Evolutionary conservation across 1,140 invertebrate species (phyloP), one percentile per base, ranked within the genome.

Genomic region (Bombus polaris): DNA sequence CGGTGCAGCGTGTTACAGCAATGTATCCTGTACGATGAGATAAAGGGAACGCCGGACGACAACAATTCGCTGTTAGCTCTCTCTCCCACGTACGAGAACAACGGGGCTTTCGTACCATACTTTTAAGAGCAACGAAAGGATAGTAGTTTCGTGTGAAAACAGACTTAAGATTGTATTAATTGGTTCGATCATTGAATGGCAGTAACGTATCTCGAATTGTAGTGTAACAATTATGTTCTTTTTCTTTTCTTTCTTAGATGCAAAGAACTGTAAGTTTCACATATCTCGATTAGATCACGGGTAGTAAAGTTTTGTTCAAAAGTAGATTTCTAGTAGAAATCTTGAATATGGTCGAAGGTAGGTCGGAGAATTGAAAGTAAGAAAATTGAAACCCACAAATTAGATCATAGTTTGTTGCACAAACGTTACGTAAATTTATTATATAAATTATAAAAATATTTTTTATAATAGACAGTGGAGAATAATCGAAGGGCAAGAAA

Each of bases 21-120:
- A 70, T 65, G 73, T 87, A 87, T 89, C 85, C 88, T 83, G 81
- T n/a, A 72, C 84, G 59, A 77, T 73, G 85, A 87, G 81, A 90
- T 87, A 84, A 87, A 90, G 81, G 68, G 73, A 87, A 81, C 80
- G 71, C 28, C 72, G 37, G 28, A 37, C 57, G 77, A 78, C 80
- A 79, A 81, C 77, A 73, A 79, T 88, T 62, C 85, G 80, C 83
- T 77, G 84, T 75, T 35, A n/a, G 25, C 22, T 42, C 62, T 86
- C 87, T 87, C 80, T 81, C 83, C 68, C 77, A 85, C 66, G 75
- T 59, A 53, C 8, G 39, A 18, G 15, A 53, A 68, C 42, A 66
- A 68, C 59, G 28, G 22, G 44, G 22, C 12, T 53, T 53, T 53
- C 32, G 73, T 68, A 39, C 28, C 59, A 42, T 44, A 32, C 32